Base-by-base conservation (phyloP, 2,113 vertebrate genomes). In the Lophura nycthemera region DNA sequence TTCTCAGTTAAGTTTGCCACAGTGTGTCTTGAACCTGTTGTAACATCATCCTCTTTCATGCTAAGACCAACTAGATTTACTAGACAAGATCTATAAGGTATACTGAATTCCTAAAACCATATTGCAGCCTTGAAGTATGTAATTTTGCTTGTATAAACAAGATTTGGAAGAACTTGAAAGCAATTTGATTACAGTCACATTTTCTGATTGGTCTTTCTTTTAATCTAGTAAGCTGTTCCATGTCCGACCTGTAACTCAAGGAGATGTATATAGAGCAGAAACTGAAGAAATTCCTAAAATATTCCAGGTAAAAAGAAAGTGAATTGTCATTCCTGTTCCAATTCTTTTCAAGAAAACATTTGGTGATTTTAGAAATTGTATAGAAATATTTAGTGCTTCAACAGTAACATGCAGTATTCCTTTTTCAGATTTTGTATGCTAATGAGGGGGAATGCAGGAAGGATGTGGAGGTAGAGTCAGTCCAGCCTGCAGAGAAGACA, bases 381-480 rank as follows among this genome's bases (percentile, higher is more conserved):
- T 75, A 43, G 73, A 71, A 92, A 50, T 32, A 73, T 1, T 0
- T 38, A 22, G 5, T 92, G 40, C 38, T 96, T 96, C 76, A 76
- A 24, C 76, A 67, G 5, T 94, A 88, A 89, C 43, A 75, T 36
- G 89, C 42, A 82, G 69, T 38, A 9, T 90, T 66, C 89, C 88
- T 89, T 78, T 95, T 86, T 94, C 94, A 99, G 99, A 99, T 99
- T 96, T 97, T 99, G 8, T 99, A 99, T 96, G 99, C 99, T 97
- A 99, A 99, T 88, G 99, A 99, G 96, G 99, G 99, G 13, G 99
- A 99, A 96, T 99, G 99, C 97, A 98, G 99, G 96, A 99, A 99
- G 97, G 99, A 99, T 64, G 97, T 97, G 25, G 99, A 99, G 80
- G 93, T 98, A 97, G 99, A 99, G 95, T 77, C 98, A 30, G 98